Base-by-base conservation (phyloP, 2,797 vertebrate genomes). In the Macrochelys suwanniensis region DNA sequence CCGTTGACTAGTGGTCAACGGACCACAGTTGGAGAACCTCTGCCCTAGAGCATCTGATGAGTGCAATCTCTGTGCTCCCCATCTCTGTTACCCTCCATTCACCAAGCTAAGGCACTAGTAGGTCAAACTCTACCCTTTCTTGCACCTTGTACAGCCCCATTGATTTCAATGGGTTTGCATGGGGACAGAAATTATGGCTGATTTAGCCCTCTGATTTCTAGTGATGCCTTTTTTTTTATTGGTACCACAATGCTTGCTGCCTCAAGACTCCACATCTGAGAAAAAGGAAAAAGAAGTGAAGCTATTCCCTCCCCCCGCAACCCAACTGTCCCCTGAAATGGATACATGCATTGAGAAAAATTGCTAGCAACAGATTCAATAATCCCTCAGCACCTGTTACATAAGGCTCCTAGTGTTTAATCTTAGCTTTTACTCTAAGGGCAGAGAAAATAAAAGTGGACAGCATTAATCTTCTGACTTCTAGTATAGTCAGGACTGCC, bases 341-440 rank as follows among this genome's bases (percentile, higher is more conserved):
- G 57, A 33, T 85, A 33, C 80, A 47, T 49, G 56, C 80, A 50
- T 57, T 90, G 85, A 95, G 89, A 95, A 95, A 93, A 96, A 94
- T 51, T 92, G 85, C 88, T 77, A 90, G 74, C 16, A 89, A 65
- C 47, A 47, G 76, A 85, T 78, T 51, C 57, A 84, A 83, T 92
- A 96, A 84, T 96, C 90, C 61, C 25, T 68, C 89, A 92, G 92
- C 95, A 96, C 77, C 90, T 96, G 83, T 96, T 95, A 88, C 80
- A 80, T 79, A 85, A 94, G 89, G 86, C 37, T 50, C 77, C 81
- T 71, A 81, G 71, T 90, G 61, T 93, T 98, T 93, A 80, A 57
- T 97, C 95, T 97, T 96, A 81, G 45, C 37, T 96, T 97, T 97
- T 88, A 88, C 71, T 92, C 82, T 91, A 85, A 84, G 94, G 94